Percentiles rank a stretch among this genome's conserved stretches.
phyloP scores from a whole-genome alignment of 2,888 invertebrate genomes.

The Molorchus minor region DNA sequence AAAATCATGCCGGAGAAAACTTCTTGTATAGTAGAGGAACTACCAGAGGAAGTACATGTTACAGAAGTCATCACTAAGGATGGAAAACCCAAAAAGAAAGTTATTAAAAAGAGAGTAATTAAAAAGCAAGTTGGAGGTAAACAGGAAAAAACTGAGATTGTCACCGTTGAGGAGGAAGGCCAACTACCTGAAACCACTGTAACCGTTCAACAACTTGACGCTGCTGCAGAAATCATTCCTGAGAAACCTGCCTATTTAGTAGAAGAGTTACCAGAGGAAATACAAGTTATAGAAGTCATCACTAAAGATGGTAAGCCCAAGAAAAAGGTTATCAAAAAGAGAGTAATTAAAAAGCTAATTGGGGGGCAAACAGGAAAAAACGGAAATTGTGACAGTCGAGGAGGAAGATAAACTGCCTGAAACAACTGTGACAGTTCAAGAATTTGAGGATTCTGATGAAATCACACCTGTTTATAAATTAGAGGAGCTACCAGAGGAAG shows the following conservation, averaged over 20 bases:
- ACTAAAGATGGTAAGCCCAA: conserved; percentile 40
- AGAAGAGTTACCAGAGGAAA: conserved; percentile 61
- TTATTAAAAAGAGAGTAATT: conserved; percentile 47
- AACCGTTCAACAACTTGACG: conserved; percentile 45
- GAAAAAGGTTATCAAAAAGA: conserved; percentile 55
- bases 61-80: conserved; percentile 55
- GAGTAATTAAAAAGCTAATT: conserved; percentile 60
- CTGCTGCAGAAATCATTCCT: conserved; percentile 47
- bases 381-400: conserved; percentile 62
- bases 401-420: conserved; percentile 52
- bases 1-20: conserved; percentile 55
- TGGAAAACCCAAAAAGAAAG: conserved; percentile 47
- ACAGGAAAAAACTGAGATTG: conserved; percentile 52
- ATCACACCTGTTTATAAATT: conserved; percentile 57
- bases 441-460: conserved; percentile 47
- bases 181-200: conserved; percentile 49
- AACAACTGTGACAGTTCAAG: conserved; percentile 50
- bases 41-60: conserved; percentile 46
- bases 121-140: conserved; percentile 48
- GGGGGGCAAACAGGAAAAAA: conserved; percentile 57
- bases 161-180: conserved; percentile 49
- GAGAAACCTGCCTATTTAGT: conserved; percentile 29
- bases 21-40: conserved; percentile 52
- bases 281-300: conserved; percentile 47
- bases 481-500: conserved; percentile 49